Conservation (phyloP, 2,797 vertebrate species). For the Pseudomugil tenellus region DNA sequence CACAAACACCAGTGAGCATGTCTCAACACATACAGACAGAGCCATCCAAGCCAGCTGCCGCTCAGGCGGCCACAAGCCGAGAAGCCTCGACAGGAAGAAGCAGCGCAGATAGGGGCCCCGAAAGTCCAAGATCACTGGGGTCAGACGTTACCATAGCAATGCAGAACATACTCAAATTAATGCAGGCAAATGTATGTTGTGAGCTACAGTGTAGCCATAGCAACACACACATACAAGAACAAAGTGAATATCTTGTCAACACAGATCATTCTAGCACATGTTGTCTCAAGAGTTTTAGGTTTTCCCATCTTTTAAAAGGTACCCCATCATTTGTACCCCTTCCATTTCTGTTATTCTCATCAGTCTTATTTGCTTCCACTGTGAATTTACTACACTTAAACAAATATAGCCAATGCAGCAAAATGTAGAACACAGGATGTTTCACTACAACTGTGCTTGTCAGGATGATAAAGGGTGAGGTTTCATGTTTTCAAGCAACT, state of each 20-base stretch:
- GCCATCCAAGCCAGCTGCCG: constrained; percentile 52
- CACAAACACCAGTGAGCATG: constrained; percentile 46
- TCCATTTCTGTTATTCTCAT: neutral
- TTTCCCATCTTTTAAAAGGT: too few species aligned
- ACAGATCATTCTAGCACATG: constrained; percentile 9
- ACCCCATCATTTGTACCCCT: too few species aligned
- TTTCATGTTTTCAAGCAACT: constrained; percentile 52
- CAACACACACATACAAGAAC: constrained; percentile 28
- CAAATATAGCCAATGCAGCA: neutral
- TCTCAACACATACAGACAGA: constrained; percentile 62
- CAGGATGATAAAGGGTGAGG: constrained; percentile 44
- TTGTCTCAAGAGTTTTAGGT: neutral
- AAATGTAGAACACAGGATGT: neutral
- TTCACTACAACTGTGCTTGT: constrained; percentile 31
- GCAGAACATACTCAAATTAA: constrained; percentile 46
- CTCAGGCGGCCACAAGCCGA: constrained; percentile 37
- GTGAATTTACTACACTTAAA: neutral
- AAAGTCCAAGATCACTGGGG: constrained; percentile 62
- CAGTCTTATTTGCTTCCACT: neutral
- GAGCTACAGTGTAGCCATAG: constrained; percentile 37
- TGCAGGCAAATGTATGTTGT: constrained; percentile 42
- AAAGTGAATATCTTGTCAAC: constrained; percentile 2
- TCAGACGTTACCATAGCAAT: constrained; percentile 44
- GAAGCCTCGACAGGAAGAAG: constrained; percentile 24
- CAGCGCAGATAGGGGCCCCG: constrained; percentile 49